Percentiles rank a stretch among this genome's conserved stretches.
Evolutionary conservation across 2,888 invertebrate genomes (phyloP).

Genomic region (Dryobotodes eremita): DNA sequence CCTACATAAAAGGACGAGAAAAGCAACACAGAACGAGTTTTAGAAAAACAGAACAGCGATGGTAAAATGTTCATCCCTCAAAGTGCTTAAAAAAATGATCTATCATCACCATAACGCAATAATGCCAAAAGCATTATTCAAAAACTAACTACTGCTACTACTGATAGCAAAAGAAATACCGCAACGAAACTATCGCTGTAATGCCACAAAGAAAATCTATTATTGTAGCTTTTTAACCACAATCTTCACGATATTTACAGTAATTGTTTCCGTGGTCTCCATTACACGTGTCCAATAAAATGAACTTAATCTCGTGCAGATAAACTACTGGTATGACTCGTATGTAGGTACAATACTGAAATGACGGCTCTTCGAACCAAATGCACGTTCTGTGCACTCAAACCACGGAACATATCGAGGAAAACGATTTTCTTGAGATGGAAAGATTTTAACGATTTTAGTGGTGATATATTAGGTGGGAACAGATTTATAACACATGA

Average conservation of each 20-base stretch:
- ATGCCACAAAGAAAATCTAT: neutral
- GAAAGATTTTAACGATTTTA: conserved; percentile 19
- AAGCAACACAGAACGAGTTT: neutral
- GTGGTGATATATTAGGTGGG: neutral
- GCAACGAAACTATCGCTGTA: neutral
- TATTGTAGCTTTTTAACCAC: neutral
- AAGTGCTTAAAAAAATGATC: neutral
- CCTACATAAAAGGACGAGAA: neutral
- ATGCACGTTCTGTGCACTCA: conserved; percentile 21
- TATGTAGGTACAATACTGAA: conserved; percentile 7
- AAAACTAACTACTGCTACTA: neutral
- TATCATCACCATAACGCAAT: too few relatives aligned
- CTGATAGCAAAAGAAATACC: neutral
- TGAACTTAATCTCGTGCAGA: neutral
- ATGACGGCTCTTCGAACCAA: conserved; percentile 35
- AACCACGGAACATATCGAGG: conserved; percentile 21
- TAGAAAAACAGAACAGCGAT: too few relatives aligned
- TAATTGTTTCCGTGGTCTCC: neutral
- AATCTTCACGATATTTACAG: neutral
- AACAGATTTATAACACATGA: conserved; percentile 10
- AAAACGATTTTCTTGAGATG: conserved; percentile 28
- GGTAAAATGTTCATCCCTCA: too few relatives aligned
- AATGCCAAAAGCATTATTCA: neutral
- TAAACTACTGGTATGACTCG: neutral
- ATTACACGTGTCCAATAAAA: conserved; percentile 3